Evolutionary conservation across 23 tunicate genomes (phyloP).

Genomic region (Trididemnum clinides): DNA sequence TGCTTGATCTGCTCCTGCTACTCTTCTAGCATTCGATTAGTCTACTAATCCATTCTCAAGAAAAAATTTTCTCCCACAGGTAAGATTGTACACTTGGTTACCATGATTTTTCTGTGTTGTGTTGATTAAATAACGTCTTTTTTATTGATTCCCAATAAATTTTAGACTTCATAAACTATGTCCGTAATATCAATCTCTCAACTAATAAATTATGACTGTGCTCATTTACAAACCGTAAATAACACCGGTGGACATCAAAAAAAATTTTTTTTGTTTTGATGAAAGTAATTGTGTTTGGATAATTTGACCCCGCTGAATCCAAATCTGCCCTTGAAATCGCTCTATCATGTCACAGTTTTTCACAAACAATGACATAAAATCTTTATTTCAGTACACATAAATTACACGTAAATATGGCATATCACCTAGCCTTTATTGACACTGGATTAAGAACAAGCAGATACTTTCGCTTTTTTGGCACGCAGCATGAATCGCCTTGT

Average conservation of each 20-base stretch:
- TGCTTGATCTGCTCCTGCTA: no score
- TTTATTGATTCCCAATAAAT: no score
- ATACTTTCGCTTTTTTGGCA: slow-evolving; percentile 8
- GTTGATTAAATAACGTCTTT: no score
- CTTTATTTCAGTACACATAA: neutral
- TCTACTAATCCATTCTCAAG: no score
- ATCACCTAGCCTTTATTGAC: slow-evolving; percentile 14
- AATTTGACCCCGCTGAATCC: slow-evolving; percentile 15
- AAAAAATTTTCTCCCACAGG: no score
- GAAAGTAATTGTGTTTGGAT: slow-evolving; percentile 18
- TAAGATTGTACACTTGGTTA: no score
- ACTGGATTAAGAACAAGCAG: slow-evolving; percentile 3
- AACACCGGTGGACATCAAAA: slow-evolving; percentile 23
- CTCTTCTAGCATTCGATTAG: no score
- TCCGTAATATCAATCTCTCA: no score
- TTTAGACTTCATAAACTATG: no score
- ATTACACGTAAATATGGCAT: slow-evolving; percentile 5
- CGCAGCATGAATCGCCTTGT: slow-evolving; percentile 5
- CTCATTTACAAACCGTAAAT: no score
- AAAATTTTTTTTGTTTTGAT: slow-evolving; percentile 2
- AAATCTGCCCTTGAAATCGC: slow-evolving; percentile 20
- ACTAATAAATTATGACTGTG: no score
- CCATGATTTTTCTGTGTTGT: no score
- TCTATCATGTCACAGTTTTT: slow-evolving; percentile 20
- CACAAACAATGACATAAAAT: neutral